Percentiles rank a stretch among this genome's conserved stretches.
These are phyloP conservation scores for Willisornis vidua DNA, from an alignment of 2,113 vertebrate genomes.

Conservation along the genomic window DNA sequence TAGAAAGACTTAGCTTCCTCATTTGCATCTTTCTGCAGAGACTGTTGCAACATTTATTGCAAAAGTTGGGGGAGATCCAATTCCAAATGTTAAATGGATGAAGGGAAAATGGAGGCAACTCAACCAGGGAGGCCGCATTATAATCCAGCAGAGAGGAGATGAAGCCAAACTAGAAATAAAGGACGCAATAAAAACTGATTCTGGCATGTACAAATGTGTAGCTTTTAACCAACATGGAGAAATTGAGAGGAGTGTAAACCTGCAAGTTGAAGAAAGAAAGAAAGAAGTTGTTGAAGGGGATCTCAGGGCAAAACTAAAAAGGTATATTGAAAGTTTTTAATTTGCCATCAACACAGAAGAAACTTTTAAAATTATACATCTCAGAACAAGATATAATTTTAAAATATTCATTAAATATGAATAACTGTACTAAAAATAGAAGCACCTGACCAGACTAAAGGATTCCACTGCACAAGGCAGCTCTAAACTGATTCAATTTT, in stretches of 20 bases:
- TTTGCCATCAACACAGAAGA: background rate
- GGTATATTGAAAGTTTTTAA: constrained; percentile 74
- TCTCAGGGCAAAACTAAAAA: constrained; percentile 92
- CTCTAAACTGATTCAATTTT: background rate
- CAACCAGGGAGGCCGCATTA: constrained; percentile 91
- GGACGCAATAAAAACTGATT: constrained; percentile 89
- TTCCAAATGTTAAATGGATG: constrained; percentile 97
- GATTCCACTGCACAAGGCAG: background rate
- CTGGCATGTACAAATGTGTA: constrained; percentile 88
- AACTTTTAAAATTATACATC: background rate
- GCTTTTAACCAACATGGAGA: constrained; percentile 90
- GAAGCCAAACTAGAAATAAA: constrained; percentile 91
- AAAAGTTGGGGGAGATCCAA: constrained; percentile 96
- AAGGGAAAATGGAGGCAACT: constrained; percentile 98
- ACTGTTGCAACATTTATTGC: constrained; percentile 92
- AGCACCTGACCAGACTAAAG: background rate
- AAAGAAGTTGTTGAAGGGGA: constrained; percentile 86
- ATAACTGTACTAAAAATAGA: background rate
- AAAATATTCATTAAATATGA: rapidly evolving
- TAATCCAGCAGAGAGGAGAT: constrained; percentile 87
- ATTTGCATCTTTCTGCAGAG: constrained; percentile 77
- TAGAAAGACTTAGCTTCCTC: background rate
- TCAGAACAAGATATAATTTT: background rate
- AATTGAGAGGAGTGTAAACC: constrained; percentile 86
- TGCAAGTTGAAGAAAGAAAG: constrained; percentile 89